Conservation (phyloP, 2,888 invertebrate species). For the Troides helena region DNA sequence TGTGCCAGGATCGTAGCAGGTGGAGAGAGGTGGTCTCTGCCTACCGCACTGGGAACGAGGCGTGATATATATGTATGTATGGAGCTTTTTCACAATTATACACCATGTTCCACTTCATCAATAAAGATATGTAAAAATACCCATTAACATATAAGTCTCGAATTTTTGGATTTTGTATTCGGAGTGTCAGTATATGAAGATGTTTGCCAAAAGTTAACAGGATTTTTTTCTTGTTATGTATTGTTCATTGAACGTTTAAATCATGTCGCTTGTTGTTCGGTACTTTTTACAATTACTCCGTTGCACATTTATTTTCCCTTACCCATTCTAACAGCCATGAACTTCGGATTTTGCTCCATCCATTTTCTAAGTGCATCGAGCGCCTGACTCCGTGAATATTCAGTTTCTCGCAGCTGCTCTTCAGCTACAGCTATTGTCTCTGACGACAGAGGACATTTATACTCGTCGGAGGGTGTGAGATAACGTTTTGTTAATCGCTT, state of each 20-base stretch:
- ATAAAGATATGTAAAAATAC: too few relatives aligned
- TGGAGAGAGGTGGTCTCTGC: too few relatives aligned
- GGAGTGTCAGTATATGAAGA: too few relatives aligned
- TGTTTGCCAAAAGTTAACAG: background rate
- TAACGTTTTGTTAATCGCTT: conserved; percentile 62
- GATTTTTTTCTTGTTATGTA: background rate
- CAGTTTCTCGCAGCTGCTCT: conserved; percentile 85
- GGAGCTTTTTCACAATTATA: too few relatives aligned
- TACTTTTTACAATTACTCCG: background rate
- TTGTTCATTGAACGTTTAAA: background rate
- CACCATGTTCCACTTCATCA: too few relatives aligned
- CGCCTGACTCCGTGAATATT: conserved; percentile 82
- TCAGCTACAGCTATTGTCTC: conserved; percentile 83
- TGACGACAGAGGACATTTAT: conserved; percentile 80
- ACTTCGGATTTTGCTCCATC: conserved; percentile 85
- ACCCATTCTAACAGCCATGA: conserved; percentile 85
- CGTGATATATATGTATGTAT: too few relatives aligned
- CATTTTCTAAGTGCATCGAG: conserved; percentile 84
- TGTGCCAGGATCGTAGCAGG: too few relatives aligned
- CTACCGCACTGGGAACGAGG: too few relatives aligned
- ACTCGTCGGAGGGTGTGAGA: conserved; percentile 83
- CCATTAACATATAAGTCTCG: too few relatives aligned
- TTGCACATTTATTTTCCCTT: conserved; percentile 38
- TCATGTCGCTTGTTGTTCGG: too few relatives aligned
- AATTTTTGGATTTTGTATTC: too few relatives aligned